phyloP scores from a whole-genome alignment of 2,113 vertebrate species.

The Pseudonaja textilis region DNA sequence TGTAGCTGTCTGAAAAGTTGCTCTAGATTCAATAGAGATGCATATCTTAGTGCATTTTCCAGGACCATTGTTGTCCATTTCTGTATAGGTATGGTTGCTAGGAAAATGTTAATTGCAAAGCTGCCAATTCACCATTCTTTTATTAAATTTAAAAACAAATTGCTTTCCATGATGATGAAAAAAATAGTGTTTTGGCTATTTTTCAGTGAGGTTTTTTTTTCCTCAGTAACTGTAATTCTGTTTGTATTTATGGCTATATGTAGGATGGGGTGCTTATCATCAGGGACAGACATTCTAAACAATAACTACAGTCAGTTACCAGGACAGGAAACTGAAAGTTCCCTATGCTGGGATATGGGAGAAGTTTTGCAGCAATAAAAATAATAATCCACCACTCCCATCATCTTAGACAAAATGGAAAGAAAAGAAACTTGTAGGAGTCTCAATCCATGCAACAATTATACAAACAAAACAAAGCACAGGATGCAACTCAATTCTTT shows the following conservation, averaged over 20 bases:
- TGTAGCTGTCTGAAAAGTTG: not conserved
- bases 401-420: not conserved
- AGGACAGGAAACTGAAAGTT: not conserved
- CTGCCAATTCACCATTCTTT: not conserved
- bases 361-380: not conserved
- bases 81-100: not conserved
- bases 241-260: not conserved
- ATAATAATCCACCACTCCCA: not conserved
- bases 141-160: not conserved
- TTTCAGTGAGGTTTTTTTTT: not conserved
- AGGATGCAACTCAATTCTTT: not conserved
- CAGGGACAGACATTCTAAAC: not conserved
- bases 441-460: not conserved
- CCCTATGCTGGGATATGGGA: not conserved
- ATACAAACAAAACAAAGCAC: not conserved
- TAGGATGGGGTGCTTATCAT: not conserved
- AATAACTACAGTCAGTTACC: not conserved
- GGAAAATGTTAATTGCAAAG: not conserved
- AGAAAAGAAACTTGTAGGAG: not conserved
- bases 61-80: not conserved
- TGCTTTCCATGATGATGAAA: not conserved
- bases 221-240: not conserved
- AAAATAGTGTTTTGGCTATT: not conserved
- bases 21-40: not conserved
- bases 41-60: not conserved